Evolutionary conservation across 2,888 invertebrate species (phyloP), one percentile per base, ranked within the genome.

Genomic region (Pollenia angustigena): DNA sequence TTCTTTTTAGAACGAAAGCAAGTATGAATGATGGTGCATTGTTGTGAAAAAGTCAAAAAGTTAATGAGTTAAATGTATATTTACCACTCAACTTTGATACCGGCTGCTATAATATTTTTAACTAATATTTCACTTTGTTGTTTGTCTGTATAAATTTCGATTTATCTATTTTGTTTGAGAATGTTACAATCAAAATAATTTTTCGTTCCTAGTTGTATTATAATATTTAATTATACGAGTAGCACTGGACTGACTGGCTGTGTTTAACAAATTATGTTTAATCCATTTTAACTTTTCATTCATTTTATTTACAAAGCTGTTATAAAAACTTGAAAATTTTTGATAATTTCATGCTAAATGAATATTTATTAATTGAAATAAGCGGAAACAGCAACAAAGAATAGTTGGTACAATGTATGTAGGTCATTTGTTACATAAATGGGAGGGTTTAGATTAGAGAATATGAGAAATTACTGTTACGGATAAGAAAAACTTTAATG

Each of bases 221-320:
- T 42, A 54, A 18, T 54, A 42, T 54, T 54, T 71, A 60, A 56
- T 56, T 60, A 8, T 32, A 42, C 46, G 44, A 64, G 16, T 44
- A 44, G 64, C 64, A 18, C 12, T 64, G 64, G 44, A 46, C 44
- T 18, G 12, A 46, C 44, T 18, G 46, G 4, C 8, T 16, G 40
- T 14, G 44, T 64, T 9, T 16, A 18, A 64, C 18, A 46, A 58
- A 64, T 18, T 64, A 18, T 44, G 44, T 46, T 46, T 64, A 64
- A 64, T 46, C 64, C 64, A 11, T 64, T 64, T 64, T 46, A 46
- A 64, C 18, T 64, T 64, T 11, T 64, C 18, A 54, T 42, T 71
- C 18, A 11, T 71, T 71, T 42, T 71, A 44, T 71, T 42, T 71
- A 44, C 54, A 71, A 54, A 71, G 71, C 71, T 71, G 71, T 71